Evolutionary conservation across 1,140 invertebrate genomes (phyloP), one percentile per base, ranked within the genome.

Genomic region (Drosophila kanapiae): DNA sequence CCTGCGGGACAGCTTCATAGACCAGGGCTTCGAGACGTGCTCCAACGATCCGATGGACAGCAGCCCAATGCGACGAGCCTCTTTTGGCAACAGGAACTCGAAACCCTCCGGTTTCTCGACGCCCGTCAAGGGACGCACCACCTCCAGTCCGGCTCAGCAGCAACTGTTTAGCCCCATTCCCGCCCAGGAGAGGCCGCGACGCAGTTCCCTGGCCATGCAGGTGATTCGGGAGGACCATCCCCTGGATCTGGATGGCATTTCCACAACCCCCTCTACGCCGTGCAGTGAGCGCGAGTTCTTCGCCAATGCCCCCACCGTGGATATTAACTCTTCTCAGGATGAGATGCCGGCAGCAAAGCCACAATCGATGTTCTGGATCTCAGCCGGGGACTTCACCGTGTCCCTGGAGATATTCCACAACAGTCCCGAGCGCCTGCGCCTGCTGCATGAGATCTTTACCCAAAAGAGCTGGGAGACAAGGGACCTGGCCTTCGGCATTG

Each of bases 11-110:
- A 92, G 87, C 16, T 91, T 81, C 29, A 60, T 92, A 0, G 91
- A 92, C 62, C 91, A 91, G 62, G 91, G 91, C 43, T 92, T 92
- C 29, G 91, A 92, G 61, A 92, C 91, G 0, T 87, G 91, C 57
- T 91, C 91, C 1, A 92, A 92, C 37, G 82, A 91, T 43, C 67
- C 81, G 9, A 68, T 65, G 70, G 87, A 91, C 18, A 48, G 29
- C n/a, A 92, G 91, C 63, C 91, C 91, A 0, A n/a, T 88, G 37
- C 69, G 84, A 29, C 49, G 63, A 16, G 42, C 60, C 16, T 78
- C 77, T 0, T 9, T 51, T 2, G 60, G 78, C 4, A 10, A 48
- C 45, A 23, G 27, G 2, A 40, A 54, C 2, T 45, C 58, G 6
- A 82, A 80, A 13, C 87, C 76, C 1, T 78, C 74, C 0, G 62